These are phyloP conservation scores for Megaustenia siamemsis DNA, from an alignment of 2,888 invertebrate species.

Conservation along the genomic window DNA sequence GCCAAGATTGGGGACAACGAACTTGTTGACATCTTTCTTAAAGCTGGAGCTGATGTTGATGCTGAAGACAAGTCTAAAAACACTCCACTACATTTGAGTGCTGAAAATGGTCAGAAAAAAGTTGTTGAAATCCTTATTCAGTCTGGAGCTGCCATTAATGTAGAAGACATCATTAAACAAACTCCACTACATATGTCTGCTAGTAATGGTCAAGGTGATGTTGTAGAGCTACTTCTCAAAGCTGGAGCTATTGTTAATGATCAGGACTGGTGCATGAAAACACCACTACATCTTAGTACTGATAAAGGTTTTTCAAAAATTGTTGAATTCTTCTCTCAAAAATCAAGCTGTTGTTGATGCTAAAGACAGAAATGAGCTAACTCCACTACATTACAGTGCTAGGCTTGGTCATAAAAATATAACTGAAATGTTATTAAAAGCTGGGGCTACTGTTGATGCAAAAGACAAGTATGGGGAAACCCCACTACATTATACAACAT, in stretches of 20 bases:
- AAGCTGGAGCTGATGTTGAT: no score
- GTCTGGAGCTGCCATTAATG: neutral
- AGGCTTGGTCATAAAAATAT: neutral
- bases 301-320: neutral
- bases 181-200: neutral
- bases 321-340: neutral
- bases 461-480: neutral
- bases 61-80: neutral
- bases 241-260: neutral
- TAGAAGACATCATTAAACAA: neutral
- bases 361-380: neutral
- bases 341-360: neutral
- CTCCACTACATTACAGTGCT: neutral
- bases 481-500: neutral
- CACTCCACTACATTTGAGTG: neutral
- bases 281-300: neutral
- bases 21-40: neutral
- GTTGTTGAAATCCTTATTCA: neutral
- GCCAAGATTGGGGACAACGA: neutral
- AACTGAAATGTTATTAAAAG: neutral
- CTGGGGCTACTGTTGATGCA: neutral
- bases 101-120: neutral
- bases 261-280: neutral
- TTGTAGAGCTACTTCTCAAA: no score
- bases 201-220: no score